Evolutionary conservation across 2,797 vertebrate genomes (phyloP), one percentile per base, ranked within the genome.

Genomic region (Phalloptychus januarius): DNA sequence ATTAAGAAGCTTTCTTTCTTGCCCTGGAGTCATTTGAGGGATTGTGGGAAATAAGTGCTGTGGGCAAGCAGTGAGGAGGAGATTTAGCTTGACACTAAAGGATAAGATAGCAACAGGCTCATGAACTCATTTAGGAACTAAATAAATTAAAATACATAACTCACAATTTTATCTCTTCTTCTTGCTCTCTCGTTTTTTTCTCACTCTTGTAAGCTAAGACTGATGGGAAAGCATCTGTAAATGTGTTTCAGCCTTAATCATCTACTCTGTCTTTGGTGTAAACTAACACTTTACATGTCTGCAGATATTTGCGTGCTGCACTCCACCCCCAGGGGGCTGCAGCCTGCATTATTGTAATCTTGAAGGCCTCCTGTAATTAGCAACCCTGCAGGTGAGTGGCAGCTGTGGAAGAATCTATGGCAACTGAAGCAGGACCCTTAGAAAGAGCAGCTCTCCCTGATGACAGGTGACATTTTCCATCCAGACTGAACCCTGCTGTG

Each of bases 21-120:
- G 85, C 87, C 87, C 73, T 71, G 74, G 71, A 86, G 89, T 73
- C 33, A 71, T 86, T 82, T 81, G 71, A 71, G 71, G 89, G 58
- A 94, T 85, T 93, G 80, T 91, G 91, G 88, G 89, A 92, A 90
- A 85, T 87, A 75, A 82, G 86, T 87, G 84, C 83, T 87, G 81
- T 87, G 78, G 81, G 87, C 81, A 89, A 84, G 45, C 58, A 81
- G 16, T 20, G 61, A 78, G 83, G 82, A 82, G 58, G 45, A 86
- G 79, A 93, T 90, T 83, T 86, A 86, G 90, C 87, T 94, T 87
- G 89, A 16, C 10, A 25, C 11, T 23, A 77, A 83, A 76, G 84
- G 79, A 85, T 46, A 84, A 73, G 76, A 75, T 67, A 67, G 52
- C 72, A 65, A 73, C 79, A 69, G 42, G 28, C 79, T 63, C 67